phyloP scores from a whole-genome alignment of 2,888 invertebrate species.

The Dorcus hopei region DNA sequence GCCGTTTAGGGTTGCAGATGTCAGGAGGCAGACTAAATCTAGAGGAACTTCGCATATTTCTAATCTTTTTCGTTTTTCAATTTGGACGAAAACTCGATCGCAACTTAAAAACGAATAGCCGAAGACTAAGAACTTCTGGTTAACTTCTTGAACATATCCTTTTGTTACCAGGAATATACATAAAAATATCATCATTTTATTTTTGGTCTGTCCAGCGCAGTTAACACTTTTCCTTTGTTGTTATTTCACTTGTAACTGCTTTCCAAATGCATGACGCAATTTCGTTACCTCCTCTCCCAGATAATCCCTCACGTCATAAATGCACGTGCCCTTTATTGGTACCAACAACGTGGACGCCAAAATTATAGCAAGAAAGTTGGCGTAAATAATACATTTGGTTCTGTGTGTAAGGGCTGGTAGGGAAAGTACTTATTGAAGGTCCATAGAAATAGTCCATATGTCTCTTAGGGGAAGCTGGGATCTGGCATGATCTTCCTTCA shows the following conservation, averaged over 20 bases:
- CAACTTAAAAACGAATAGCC: background rate
- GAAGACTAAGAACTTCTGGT: background rate
- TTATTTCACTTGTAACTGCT: background rate
- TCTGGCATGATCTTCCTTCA: slow-evolving; percentile 14
- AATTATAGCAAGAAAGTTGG: background rate
- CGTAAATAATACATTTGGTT: no score
- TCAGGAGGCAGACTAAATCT: slow-evolving; percentile 14
- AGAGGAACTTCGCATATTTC: slow-evolving; percentile 10
- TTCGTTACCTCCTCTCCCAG: background rate
- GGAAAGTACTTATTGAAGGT: slow-evolving; percentile 15
- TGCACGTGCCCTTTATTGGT: background rate
- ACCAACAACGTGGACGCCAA: background rate
- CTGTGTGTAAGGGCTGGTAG: background rate
- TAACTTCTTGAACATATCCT: background rate
- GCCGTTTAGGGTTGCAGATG: slow-evolving; percentile 12
- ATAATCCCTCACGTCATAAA: background rate
- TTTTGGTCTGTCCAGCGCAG: background rate
- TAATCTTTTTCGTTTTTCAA: background rate
- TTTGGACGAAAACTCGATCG: background rate
- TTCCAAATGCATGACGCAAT: background rate
- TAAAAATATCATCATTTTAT: background rate
- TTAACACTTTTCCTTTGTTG: background rate
- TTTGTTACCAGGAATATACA: background rate
- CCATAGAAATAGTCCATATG: slow-evolving; percentile 9
- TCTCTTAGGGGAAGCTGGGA: slow-evolving; percentile 13